phyloP scores from a whole-genome alignment of 92 coral and sea anemone species.

The Nematostella vectensis region DNA sequence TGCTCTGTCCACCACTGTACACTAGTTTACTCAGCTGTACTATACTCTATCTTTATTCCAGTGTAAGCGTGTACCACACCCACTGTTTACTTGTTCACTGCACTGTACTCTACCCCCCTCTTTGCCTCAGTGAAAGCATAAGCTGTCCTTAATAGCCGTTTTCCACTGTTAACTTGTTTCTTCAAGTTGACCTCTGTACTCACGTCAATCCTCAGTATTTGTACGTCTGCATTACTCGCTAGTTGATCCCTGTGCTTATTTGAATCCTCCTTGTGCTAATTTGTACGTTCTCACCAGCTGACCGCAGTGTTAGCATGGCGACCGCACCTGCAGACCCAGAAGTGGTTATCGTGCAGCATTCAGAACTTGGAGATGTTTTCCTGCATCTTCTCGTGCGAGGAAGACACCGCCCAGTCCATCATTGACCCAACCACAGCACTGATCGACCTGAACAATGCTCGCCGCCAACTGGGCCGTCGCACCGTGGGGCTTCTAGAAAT shows the following conservation, averaged over 20 bases:
- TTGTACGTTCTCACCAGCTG: no score
- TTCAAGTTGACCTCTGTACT: no score
- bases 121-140: no score
- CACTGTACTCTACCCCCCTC: no score
- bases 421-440: conserved; percentile 93
- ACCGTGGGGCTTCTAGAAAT: conserved; percentile 82
- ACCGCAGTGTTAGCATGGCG: conserved; percentile 99
- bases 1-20: no score
- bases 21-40: background rate
- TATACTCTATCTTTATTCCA: background rate
- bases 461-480: conserved; percentile 59
- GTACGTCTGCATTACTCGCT: no score
- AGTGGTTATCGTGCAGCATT: conserved; percentile 92
- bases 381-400: conserved; percentile 86
- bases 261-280: no score
- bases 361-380: conserved; percentile 95
- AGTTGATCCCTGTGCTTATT: no score
- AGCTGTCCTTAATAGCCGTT: no score
- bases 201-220: no score
- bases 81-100: background rate
- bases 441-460: conserved; percentile 84
- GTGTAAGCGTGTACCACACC: background rate
- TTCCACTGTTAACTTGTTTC: no score
- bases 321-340: conserved; percentile 92
- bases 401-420: conserved; percentile 88